A percentile compares a stretch with the other conserved stretches of the same genome.
phyloP scores from a whole-genome alignment of 2,113 vertebrate genomes.

The Vanacampus margaritifer region DNA sequence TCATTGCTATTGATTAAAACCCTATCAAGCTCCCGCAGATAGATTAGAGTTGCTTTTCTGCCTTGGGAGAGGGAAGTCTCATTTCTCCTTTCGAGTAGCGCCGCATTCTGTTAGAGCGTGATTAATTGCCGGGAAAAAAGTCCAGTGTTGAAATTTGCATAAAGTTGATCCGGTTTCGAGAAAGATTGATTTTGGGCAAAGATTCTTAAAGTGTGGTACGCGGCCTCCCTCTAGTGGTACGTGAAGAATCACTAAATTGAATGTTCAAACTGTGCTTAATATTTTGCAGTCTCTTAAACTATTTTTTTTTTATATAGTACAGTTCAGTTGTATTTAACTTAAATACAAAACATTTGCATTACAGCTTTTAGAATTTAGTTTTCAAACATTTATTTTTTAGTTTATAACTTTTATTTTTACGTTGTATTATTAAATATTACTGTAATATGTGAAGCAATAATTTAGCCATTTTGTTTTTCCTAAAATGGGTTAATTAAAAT shows the following conservation, averaged over 20 bases:
- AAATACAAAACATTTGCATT: too few relatives aligned
- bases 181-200: neutral
- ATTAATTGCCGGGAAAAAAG: conserved; percentile 4
- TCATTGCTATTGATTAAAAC: conserved; percentile 38
- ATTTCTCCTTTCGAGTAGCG: conserved; percentile 11
- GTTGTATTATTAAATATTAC: too few relatives aligned
- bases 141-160: neutral
- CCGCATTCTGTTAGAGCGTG: conserved; percentile 6
- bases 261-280: too few relatives aligned
- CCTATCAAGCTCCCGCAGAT: conserved; percentile 25
- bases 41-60: conserved; percentile 12
- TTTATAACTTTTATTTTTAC: too few relatives aligned
- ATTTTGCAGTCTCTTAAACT: too few relatives aligned
- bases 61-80: conserved; percentile 3
- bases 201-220: neutral
- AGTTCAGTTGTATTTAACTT: too few relatives aligned
- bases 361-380: too few relatives aligned
- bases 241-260: neutral
- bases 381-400: too few relatives aligned
- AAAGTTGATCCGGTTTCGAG: neutral
- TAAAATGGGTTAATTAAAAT: too few relatives aligned
- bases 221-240: neutral
- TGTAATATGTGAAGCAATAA: too few relatives aligned
- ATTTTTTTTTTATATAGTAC: too few relatives aligned
- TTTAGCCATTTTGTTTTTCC: too few relatives aligned